Percentiles rank a stretch among this genome's conserved stretches.
These are phyloP conservation scores for Fratercula arctica DNA, from an alignment of 2,797 vertebrate species.

Conservation along the genomic window DNA sequence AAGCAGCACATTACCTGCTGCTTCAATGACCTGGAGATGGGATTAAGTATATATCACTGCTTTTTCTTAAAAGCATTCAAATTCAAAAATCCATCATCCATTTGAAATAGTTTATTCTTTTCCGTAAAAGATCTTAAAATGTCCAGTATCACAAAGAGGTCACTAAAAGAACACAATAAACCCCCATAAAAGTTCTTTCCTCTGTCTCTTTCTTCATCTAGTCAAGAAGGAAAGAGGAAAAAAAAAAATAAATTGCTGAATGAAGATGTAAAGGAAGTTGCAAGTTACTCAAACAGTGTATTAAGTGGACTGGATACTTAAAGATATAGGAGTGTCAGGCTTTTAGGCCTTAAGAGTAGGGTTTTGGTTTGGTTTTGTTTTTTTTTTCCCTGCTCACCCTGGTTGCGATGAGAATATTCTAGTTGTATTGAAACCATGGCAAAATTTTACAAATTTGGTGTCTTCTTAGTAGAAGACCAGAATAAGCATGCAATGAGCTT, in stretches of 20 bases:
- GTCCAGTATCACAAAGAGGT: not conserved
- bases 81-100: not conserved
- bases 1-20: not conserved
- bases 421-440: not conserved
- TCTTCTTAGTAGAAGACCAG: not conserved
- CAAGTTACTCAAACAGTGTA: not conserved
- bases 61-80: not conserved
- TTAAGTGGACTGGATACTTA: not conserved
- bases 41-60: not conserved
- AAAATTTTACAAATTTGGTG: not conserved
- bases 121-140: not conserved
- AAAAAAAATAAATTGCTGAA: not conserved
- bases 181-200: not conserved
- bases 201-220: not conserved
- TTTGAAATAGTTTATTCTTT: not conserved
- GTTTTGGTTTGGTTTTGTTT: no score
- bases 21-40: not conserved
- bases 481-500: not conserved
- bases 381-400: not conserved
- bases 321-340: not conserved
- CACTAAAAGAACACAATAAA: not conserved
- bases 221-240: not conserved
- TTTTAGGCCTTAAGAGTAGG: not conserved
- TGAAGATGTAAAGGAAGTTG: not conserved
- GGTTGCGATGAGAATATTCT: not conserved